A percentile compares a stretch with the other conserved stretches of the same genome.
phyloP scores from a whole-genome alignment of 2,797 vertebrate species.

The Heterohyrax brucei region DNA sequence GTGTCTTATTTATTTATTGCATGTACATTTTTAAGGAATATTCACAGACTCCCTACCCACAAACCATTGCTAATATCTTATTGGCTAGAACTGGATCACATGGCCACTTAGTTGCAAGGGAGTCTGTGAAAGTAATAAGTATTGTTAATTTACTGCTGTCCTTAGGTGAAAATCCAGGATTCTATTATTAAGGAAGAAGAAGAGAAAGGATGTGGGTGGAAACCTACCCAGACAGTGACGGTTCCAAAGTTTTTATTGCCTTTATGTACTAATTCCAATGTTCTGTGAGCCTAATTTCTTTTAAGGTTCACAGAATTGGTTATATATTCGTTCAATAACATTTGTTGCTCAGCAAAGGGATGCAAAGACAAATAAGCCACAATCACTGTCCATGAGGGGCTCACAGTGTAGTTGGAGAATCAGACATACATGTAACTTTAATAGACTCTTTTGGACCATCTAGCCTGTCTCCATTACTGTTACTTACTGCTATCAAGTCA shows the following conservation, averaged over 20 bases:
- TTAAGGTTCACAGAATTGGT: neutral
- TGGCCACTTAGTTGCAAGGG: neutral
- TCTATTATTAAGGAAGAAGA: neutral
- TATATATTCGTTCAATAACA: neutral
- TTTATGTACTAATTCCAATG: neutral
- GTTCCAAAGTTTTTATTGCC: neutral
- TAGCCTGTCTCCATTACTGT: neutral
- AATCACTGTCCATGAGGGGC: too few relatives aligned
- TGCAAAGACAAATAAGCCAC: neutral
- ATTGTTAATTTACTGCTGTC: constrained; percentile 30
- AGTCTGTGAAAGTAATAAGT: neutral
- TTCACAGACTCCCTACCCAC: constrained; percentile 13
- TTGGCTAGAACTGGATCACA: too few relatives aligned
- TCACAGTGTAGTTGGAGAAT: neutral
- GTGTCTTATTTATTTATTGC: neutral
- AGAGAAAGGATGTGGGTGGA: neutral
- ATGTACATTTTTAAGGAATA: neutral
- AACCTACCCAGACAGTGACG: neutral
- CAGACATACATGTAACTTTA: neutral
- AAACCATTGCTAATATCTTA: neutral
- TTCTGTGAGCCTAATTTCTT: neutral
- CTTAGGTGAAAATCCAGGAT: too few relatives aligned
- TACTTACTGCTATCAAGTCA: too few relatives aligned
- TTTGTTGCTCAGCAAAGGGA: constrained; percentile 41
- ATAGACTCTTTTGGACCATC: neutral